Evolutionary conservation across 2,888 invertebrate genomes (phyloP), one percentile per base, ranked within the genome.

Genomic region (Barypeithes pellucidus): DNA sequence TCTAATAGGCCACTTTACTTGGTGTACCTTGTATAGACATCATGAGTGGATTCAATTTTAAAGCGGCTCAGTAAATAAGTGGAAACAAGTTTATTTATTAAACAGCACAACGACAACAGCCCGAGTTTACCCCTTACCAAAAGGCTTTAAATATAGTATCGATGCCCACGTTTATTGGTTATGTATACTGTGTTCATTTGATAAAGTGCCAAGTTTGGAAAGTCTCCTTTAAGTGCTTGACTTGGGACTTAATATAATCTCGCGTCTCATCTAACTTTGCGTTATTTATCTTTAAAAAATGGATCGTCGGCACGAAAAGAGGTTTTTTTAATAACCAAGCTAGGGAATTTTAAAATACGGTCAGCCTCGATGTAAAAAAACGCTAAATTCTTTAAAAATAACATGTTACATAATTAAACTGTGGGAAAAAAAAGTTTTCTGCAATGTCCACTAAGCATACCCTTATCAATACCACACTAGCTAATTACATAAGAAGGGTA

Each of bases 401-500:
- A n/a, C n/a, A n/a, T n/a, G n/a, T 33, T 57, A 29, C 29, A 52
- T 24, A 52, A 52, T 52, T 29, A 65, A 50, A 50, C 50, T 29
- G 16, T 36, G 47, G 24, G 18, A 47, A 18, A 24, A 59, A 39
- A 59, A 18, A 50, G 20, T 47, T 29, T 5, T 29, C 29, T 29
- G 9, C 29, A 29, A 68, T 24, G 50, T 60, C 50, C 12, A 45
- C 39, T 33, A 33, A 36, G 41, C 24, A 24, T 59, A 36, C 33
- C 68, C 43, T 52, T 41, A 61, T 50, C 45, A 61, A 60, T 61
- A 52, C 16, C 43, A 45, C 45, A 67, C 45, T 67, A 67, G 14
- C 67, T 67, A 59, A 67, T 67, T 59, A 67, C 20, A 43, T n/a
- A 57, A 45, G 59, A 67, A 67, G 59, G 67, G 45, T 67, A n/a